A percentile compares a stretch with the other conserved stretches of the same genome.
Conservation (phyloP, 1,140 invertebrate genomes). For the Bombus difficillimus region DNA sequence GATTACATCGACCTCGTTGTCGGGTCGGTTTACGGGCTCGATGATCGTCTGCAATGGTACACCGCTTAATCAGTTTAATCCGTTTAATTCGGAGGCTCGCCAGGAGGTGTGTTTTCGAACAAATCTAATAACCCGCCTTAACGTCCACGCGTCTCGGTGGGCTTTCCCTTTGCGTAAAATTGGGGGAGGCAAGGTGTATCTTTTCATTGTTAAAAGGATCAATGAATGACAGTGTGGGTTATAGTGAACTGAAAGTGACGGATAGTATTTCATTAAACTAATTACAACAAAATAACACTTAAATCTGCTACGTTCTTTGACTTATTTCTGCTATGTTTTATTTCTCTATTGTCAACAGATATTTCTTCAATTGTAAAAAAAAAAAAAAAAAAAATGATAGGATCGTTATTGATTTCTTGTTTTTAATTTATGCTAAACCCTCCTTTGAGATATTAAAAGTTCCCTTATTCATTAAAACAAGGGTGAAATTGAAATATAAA, state of each 20-base stretch:
- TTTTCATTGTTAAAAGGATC: slow-evolving; percentile 17
- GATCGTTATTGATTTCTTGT: too few species aligned
- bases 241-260: too few species aligned
- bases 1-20: slow-evolving; percentile 76
- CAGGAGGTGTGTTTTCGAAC: slow-evolving; percentile 31
- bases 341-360: not conserved
- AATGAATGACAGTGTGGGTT: not conserved
- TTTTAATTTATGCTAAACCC: too few species aligned
- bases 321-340: not conserved
- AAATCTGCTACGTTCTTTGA: not conserved
- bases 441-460: too few species aligned
- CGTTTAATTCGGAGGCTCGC: slow-evolving; percentile 44
- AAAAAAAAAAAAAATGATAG: too few species aligned
- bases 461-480: too few species aligned
- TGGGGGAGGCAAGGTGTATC: not conserved
- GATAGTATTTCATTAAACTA: not conserved
- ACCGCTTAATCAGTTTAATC: slow-evolving; percentile 55
- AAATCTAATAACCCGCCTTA: slow-evolving; percentile 49
- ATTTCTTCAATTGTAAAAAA: not conserved
- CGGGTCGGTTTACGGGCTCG: slow-evolving; percentile 74
- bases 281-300: not conserved
- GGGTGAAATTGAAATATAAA: too few species aligned
- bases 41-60: slow-evolving; percentile 71
- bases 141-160: slow-evolving; percentile 1
- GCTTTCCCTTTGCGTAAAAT: not conserved